phyloP scores from a whole-genome alignment of 1,140 invertebrate genomes.

The Vanessa atalanta region DNA sequence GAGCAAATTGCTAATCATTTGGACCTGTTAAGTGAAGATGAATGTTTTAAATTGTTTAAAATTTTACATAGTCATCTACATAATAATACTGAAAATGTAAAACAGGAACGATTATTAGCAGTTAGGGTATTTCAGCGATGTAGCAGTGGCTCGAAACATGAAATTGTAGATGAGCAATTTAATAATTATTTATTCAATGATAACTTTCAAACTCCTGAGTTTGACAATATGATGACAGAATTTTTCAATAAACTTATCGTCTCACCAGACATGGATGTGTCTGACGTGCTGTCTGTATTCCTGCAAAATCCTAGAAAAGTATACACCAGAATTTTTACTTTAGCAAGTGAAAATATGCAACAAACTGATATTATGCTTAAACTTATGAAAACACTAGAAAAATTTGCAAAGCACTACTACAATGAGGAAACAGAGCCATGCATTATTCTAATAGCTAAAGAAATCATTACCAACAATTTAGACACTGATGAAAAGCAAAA shows the following conservation, averaged over 20 bases:
- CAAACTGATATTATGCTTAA: conserved; percentile 61
- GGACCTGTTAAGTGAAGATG: conserved; percentile 50
- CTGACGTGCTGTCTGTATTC: conserved; percentile 59
- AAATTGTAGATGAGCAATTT: conserved; percentile 57
- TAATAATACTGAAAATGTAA: conserved; percentile 38
- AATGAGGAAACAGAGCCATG: conserved; percentile 60
- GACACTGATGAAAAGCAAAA: conserved; percentile 48
- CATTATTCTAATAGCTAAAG: conserved; percentile 50
- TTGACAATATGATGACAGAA: conserved; percentile 51
- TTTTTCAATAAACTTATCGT: conserved; percentile 68
- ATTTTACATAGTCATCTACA: conserved; percentile 45
- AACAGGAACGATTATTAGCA: conserved; percentile 42
- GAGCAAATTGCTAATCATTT: conserved; percentile 48
- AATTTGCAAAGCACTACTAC: conserved; percentile 64
- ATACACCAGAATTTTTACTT: conserved; percentile 57
- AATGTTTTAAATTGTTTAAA: conserved; percentile 52
- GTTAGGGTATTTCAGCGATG: conserved; percentile 59
- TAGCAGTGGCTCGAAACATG: conserved; percentile 44
- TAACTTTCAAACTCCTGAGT: conserved; percentile 49
- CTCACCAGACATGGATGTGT: conserved; percentile 48
- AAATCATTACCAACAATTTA: conserved; percentile 44
- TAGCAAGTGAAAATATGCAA: conserved; percentile 61
- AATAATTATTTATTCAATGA: conserved; percentile 50
- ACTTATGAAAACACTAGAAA: conserved; percentile 54
- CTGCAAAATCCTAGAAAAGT: conserved; percentile 64